Conservation (phyloP, 2,113 vertebrate genomes). For the Pterophyllum scalare region DNA sequence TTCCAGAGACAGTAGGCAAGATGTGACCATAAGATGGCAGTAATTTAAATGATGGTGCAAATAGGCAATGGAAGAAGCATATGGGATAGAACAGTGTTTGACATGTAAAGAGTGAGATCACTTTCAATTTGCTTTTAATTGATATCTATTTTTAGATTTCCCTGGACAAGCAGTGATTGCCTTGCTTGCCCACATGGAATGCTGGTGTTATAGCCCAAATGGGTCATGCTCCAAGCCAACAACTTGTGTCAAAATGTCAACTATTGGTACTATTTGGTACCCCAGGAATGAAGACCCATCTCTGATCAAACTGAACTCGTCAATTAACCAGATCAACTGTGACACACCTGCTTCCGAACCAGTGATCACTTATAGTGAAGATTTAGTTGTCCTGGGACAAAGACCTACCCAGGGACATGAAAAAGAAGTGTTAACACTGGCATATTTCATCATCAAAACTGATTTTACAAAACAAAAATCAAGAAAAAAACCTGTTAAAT, state of each 20-base stretch:
- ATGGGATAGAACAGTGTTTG: background rate
- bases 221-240: background rate
- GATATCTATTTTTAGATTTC: background rate
- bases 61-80: background rate
- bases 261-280: background rate
- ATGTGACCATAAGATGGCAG: background rate
- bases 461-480: background rate
- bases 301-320: too few relatives aligned
- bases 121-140: background rate
- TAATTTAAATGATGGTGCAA: background rate
- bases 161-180: background rate
- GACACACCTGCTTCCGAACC: background rate
- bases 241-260: background rate
- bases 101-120: background rate
- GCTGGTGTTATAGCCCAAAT: background rate
- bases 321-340: background rate
- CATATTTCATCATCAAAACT: background rate
- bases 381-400: background rate
- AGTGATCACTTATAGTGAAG: background rate
- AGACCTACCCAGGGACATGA: background rate
- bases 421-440: background rate
- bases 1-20: background rate
- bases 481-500: background rate
- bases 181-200: background rate
- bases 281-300: too few relatives aligned